phyloP scores from a whole-genome alignment of 1,140 invertebrate species.

The Ephestia elutella region DNA sequence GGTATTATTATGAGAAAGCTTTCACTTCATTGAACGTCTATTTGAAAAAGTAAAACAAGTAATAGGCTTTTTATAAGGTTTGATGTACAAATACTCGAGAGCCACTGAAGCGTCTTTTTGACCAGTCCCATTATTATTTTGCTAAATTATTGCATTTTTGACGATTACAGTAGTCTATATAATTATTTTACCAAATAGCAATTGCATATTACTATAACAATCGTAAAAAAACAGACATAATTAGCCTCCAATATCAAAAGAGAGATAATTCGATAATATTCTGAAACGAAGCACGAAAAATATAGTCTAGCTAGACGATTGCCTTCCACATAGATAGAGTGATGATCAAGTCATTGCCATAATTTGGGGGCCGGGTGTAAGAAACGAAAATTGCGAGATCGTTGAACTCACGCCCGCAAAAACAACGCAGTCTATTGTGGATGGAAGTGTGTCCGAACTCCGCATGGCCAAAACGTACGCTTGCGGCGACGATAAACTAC shows the following conservation, averaged over 20 bases:
- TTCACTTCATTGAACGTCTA: not conserved
- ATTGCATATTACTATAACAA: too few species aligned
- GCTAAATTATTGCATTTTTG: too few species aligned
- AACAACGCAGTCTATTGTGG: constrained; percentile 50
- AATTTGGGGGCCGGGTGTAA: constrained; percentile 36
- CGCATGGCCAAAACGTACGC: constrained; percentile 11
- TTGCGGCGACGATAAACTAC: too few species aligned
- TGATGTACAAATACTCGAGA: not conserved
- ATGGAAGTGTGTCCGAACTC: constrained; percentile 38
- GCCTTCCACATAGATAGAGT: constrained; percentile 9
- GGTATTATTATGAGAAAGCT: constrained; percentile 2
- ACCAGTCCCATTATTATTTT: too few species aligned
- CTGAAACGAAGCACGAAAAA: not conserved
- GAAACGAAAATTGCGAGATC: constrained; percentile 43
- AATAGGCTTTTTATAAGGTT: not conserved
- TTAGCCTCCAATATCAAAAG: too few species aligned
- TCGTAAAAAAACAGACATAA: too few species aligned
- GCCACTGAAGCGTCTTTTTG: too few species aligned
- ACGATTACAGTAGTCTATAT: too few species aligned
- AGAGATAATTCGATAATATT: not conserved
- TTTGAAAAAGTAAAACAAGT: not conserved
- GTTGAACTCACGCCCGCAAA: constrained; percentile 41
- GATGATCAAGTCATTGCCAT: constrained; percentile 28
- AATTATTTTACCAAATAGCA: too few species aligned
- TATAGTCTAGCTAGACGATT: not conserved